Evolutionary conservation across 1,140 invertebrate species (phyloP).

Genomic region (Heliconius eleuchia): DNA sequence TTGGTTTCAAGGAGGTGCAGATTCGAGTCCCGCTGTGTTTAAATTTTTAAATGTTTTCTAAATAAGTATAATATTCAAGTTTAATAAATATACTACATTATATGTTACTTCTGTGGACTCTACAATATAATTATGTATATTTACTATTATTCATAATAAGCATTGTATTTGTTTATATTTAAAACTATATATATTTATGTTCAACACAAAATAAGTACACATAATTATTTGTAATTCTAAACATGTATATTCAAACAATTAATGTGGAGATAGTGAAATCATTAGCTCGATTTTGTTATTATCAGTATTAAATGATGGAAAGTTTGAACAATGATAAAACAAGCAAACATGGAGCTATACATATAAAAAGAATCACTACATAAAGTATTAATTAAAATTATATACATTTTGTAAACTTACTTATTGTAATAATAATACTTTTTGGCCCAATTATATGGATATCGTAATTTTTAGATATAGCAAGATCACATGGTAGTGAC

Average conservation of each 20-base stretch:
- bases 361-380: background rate
- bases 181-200: background rate
- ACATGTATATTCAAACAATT: background rate
- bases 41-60: too few species aligned
- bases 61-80: background rate
- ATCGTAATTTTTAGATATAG: background rate
- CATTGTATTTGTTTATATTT: background rate
- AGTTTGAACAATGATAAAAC: background rate
- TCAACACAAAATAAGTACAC: background rate
- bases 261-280: background rate
- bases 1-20: too few species aligned
- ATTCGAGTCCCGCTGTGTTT: too few species aligned
- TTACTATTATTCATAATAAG: background rate
- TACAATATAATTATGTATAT: background rate
- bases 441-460: background rate
- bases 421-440: slow-evolving; percentile 1
- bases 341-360: background rate
- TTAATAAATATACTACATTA: background rate
- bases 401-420: background rate
- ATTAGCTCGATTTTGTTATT: background rate
- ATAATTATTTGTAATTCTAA: background rate
- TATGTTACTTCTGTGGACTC: background rate
- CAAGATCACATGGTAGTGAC: too few species aligned
- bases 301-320: background rate
- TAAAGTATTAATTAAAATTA: background rate